Evolutionary conservation across 2,888 invertebrate genomes (phyloP).

Genomic region (Chalcosyrphus nemorum): DNA sequence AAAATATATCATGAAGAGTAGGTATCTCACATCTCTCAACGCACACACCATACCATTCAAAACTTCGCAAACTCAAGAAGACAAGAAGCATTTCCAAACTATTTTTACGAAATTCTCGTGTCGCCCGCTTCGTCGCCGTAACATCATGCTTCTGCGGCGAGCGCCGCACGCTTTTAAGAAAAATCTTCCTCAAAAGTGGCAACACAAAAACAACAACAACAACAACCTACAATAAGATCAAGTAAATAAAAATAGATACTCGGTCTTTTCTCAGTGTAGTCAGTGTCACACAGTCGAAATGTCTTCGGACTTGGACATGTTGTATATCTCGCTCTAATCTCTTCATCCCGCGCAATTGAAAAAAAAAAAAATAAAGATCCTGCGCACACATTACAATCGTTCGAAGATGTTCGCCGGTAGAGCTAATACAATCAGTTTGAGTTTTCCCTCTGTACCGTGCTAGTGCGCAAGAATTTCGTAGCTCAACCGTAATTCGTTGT

Average conservation of each 20-base stretch:
- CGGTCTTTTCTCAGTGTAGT: slow-evolving; percentile 37
- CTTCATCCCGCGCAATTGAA: slow-evolving; percentile 48
- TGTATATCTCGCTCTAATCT: slow-evolving; percentile 56
- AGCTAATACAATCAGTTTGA: slow-evolving; percentile 32
- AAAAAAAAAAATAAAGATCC: slow-evolving; percentile 52
- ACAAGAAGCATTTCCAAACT: slow-evolving; percentile 45
- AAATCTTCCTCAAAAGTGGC: slow-evolving; percentile 26
- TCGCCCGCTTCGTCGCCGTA: slow-evolving; percentile 12
- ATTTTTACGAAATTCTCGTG: slow-evolving; percentile 60
- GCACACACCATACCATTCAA: slow-evolving; percentile 17
- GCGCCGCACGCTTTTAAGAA: slow-evolving; percentile 53
- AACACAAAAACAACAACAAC: slow-evolving; percentile 9
- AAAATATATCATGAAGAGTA: slow-evolving; percentile 31
- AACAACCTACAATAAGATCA: background rate
- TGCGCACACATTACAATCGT: slow-evolving; percentile 54
- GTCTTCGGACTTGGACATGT: slow-evolving; percentile 21
- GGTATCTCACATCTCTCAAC: slow-evolving; percentile 50
- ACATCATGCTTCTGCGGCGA: slow-evolving; percentile 32
- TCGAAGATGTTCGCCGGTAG: slow-evolving; percentile 11
- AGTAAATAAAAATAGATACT: slow-evolving; percentile 57
- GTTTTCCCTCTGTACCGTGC: slow-evolving; percentile 26
- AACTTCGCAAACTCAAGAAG: slow-evolving; percentile 2
- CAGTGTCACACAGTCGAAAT: slow-evolving; percentile 52
- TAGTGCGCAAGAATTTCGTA: background rate
- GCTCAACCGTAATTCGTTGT: background rate